phyloP scores from a whole-genome alignment of 2,888 invertebrate genomes.

The Erebia palarica region DNA sequence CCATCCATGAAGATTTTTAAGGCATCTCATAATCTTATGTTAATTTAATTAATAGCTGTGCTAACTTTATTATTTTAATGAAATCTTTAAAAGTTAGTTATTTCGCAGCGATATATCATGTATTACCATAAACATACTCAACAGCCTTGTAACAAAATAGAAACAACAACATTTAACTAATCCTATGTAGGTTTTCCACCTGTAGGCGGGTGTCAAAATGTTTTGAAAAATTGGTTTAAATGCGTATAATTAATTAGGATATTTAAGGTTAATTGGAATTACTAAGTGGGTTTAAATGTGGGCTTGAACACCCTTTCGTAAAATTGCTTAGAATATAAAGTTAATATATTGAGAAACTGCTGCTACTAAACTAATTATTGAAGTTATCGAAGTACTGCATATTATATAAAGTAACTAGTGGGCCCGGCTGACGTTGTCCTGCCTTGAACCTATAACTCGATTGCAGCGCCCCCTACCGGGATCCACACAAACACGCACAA shows the following conservation, averaged over 20 bases:
- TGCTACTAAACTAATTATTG: too few relatives aligned
- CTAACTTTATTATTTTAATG: constrained; percentile 3
- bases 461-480: too few relatives aligned
- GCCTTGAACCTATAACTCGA: too few relatives aligned
- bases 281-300: neutral
- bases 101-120: constrained; percentile 14
- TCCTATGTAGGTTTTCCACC: constrained; percentile 7
- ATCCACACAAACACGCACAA: too few relatives aligned
- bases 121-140: constrained; percentile 12
- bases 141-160: constrained; percentile 22
- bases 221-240: constrained; percentile 7
- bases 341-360: too few relatives aligned
- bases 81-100: constrained; percentile 1
- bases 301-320: neutral
- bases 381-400: too few relatives aligned
- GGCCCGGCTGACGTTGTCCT: too few relatives aligned
- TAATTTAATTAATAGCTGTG: constrained; percentile 1
- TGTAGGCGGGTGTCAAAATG: constrained; percentile 28
- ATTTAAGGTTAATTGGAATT: neutral
- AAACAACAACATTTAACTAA: constrained; percentile 20
- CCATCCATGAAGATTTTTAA: neutral
- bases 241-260: constrained; percentile 8
- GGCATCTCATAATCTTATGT: neutral
- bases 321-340: too few relatives aligned
- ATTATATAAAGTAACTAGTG: too few relatives aligned